phyloP scores from a whole-genome alignment of 1,140 invertebrate genomes.

The Cydia pomonella region DNA sequence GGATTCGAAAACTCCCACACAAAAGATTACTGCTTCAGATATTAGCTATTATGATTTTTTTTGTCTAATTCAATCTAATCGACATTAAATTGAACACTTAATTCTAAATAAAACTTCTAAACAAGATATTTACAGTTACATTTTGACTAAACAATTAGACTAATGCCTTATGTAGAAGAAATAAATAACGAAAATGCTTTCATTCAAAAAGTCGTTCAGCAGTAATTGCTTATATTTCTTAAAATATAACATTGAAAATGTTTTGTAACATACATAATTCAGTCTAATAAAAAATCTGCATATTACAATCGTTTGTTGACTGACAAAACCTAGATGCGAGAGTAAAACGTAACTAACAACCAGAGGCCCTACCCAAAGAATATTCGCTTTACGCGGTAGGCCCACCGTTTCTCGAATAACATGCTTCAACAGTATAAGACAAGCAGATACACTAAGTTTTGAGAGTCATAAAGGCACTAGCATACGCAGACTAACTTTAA shows the following conservation, averaged over 20 bases:
- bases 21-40: conserved; percentile 60
- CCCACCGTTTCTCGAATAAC: not conserved
- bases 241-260: conserved; percentile 69
- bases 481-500: conserved; percentile 56
- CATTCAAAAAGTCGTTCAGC: conserved; percentile 73
- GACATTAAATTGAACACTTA: conserved; percentile 76
- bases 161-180: conserved; percentile 75
- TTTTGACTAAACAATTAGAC: conserved; percentile 76
- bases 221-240: conserved; percentile 68
- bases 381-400: no score
- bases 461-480: conserved; percentile 73
- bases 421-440: conserved; percentile 28
- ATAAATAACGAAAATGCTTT: conserved; percentile 79
- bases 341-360: not conserved
- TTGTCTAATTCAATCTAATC: conserved; percentile 72
- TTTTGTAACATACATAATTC: conserved; percentile 71
- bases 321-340: conserved; percentile 54
- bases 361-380: not conserved
- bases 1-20: conserved; percentile 64
- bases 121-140: conserved; percentile 77
- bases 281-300: conserved; percentile 70
- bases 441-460: conserved; percentile 50
- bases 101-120: conserved; percentile 77
- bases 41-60: conserved; percentile 53
- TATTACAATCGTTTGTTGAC: conserved; percentile 66